Percentiles rank a stretch among this genome's conserved stretches.
Conservation (phyloP, 2,797 vertebrate genomes). For the Crax fasciolata region DNA sequence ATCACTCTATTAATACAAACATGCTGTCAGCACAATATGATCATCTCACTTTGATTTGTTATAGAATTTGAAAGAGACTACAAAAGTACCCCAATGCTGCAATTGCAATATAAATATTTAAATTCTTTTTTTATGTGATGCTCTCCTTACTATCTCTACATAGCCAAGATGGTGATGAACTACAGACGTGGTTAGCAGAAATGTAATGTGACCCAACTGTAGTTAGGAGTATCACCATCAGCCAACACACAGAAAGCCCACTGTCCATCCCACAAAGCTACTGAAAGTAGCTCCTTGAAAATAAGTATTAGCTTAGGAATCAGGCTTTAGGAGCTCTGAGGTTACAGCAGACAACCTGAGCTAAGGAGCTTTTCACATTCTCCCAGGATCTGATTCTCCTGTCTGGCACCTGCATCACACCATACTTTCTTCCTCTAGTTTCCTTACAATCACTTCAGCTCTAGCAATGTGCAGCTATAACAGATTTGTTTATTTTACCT, state of each 20-base stretch:
- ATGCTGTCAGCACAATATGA: neutral
- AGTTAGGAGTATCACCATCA: neutral
- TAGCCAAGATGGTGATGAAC: neutral
- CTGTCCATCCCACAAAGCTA: neutral
- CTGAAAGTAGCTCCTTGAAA: neutral
- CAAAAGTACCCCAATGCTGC: neutral
- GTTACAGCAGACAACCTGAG: neutral
- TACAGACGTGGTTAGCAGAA: neutral
- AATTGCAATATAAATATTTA: neutral
- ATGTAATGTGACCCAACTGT: neutral
- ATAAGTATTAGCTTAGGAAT: neutral
- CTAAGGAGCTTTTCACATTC: neutral
- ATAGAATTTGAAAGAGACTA: neutral
- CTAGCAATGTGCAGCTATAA: neutral
- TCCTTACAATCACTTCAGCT: neutral
- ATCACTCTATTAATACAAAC: neutral
- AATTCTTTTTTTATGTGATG: neutral
- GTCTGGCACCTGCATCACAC: neutral
- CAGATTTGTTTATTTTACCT: conserved; percentile 24
- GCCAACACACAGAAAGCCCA: neutral
- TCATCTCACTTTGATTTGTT: neutral
- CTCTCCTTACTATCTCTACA: neutral
- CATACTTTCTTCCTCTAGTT: neutral
- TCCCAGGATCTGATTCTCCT: neutral
- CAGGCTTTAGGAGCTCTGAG: neutral